Evolutionary conservation across 2,888 invertebrate species (phyloP), one percentile per base, ranked within the genome.

Genomic region (Sinodicranocentrus sp.): DNA sequence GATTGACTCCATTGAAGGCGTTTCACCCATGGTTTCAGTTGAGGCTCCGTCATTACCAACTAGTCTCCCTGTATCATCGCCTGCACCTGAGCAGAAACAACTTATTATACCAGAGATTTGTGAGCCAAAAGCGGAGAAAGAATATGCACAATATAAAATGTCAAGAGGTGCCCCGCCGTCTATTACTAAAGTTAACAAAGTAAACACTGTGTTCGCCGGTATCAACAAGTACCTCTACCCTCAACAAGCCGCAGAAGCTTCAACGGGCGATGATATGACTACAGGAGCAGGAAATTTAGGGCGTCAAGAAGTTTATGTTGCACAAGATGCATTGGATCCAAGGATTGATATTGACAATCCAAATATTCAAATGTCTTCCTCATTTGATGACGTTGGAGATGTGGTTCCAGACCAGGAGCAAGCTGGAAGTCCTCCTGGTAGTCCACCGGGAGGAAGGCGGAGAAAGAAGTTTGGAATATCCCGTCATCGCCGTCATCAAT

Each of bases 241-340:
- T 48, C 70, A 57, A 26, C 33, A 59, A 21, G 19, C 15, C 8
- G n/a, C 72, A 0, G 72, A 65, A 17, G 75, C 75, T n/a, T 33
- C 72, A 21, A 59, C 73, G 10, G 73, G 70, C 48, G 67, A 82
- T 54, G 63, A 75, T 26, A 75, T 75, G 76, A 76, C 75, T 2
- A 21, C 63, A 17, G 75, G 82, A 15, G 82, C 33, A 19, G 70
- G 70, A 15, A 68, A 48, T 21, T 6, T 76, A 21, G 63, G 75
- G 2, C 76, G 82, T 1, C 17, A 76, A 23, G 82, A 82, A 25
- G 70, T 76, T 19, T 82, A 26, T 19, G 6, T 76, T 5, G 75
- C 63, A 3, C 76, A 39, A 39, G 82, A 82, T 15, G 19, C 33
- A 1, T 52, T 48, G 70, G 63, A 54, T 15, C 26, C 10, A 6